A percentile compares a stretch with the other conserved stretches of the same genome.
Conservation (phyloP, 2,888 invertebrate genomes). For the Rhogogaster chlorosoma region DNA sequence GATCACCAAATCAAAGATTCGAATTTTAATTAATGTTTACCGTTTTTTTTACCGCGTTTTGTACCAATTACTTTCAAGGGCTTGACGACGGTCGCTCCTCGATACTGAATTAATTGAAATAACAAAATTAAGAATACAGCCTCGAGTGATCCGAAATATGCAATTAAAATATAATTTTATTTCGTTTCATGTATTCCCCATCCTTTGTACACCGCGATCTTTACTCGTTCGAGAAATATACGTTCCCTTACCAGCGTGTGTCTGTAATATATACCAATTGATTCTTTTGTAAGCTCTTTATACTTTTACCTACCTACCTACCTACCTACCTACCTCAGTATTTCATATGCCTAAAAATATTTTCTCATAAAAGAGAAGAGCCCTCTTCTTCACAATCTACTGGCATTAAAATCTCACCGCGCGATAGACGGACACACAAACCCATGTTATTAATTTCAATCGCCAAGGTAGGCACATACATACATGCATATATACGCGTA, state of each 20-base stretch:
- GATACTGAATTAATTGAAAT: slow-evolving; percentile 37
- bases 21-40: slow-evolving; percentile 36
- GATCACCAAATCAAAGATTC: background rate
- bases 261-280: background rate
- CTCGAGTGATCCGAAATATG: slow-evolving; percentile 20
- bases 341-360: slow-evolving; percentile 2
- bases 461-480: background rate
- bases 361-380: background rate
- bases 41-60: background rate
- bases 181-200: background rate
- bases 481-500: background rate
- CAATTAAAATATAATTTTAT: slow-evolving; percentile 16
- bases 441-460: slow-evolving; percentile 34
- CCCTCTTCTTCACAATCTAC: background rate
- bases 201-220: background rate
- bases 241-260: background rate
- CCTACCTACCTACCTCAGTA: background rate
- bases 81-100: background rate
- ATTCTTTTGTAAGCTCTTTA: background rate
- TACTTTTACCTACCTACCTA: background rate
- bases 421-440: slow-evolving; percentile 13
- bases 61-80: slow-evolving; percentile 35
- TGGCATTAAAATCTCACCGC: slow-evolving; percentile 6
- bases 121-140: slow-evolving; percentile 23
- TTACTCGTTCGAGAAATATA: background rate